Percentiles rank a stretch among this genome's conserved stretches.
phyloP scores from a whole-genome alignment of 2,113 vertebrate species.

The Phalacrocorax carbo region DNA sequence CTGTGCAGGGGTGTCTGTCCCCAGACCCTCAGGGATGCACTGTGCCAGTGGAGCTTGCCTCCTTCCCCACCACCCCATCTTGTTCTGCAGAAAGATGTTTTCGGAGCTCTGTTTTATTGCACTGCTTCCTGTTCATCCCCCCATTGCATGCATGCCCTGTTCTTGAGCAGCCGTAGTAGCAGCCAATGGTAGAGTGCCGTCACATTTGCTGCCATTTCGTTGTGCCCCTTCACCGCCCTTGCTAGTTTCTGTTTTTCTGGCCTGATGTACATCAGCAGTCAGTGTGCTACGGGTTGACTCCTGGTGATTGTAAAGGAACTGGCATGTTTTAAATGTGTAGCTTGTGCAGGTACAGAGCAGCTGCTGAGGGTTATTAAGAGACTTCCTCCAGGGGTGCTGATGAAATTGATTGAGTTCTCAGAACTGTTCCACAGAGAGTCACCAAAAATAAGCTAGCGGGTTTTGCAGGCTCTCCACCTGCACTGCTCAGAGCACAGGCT shows the following conservation, averaged over 20 bases:
- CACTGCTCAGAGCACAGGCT: neutral
- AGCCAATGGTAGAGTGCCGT: neutral
- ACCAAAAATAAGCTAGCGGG: neutral
- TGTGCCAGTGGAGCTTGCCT: neutral
- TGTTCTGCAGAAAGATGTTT: neutral
- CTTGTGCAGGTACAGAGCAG: neutral
- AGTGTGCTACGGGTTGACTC: accelerated
- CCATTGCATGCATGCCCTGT: neutral
- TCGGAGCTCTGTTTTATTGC: neutral
- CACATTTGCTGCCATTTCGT: neutral
- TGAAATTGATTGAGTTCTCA: conserved; percentile 24
- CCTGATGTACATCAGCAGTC: neutral
- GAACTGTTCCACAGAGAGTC: neutral
- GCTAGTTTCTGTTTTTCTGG: neutral
- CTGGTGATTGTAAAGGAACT: neutral
- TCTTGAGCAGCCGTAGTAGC: neutral
- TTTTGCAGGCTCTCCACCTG: neutral
- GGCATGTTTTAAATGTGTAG: neutral
- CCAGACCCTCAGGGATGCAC: neutral
- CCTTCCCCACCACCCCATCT: neutral
- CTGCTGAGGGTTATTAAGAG: neutral
- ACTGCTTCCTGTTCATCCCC: neutral
- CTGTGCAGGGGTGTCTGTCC: accelerated
- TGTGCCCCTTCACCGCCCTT: neutral
- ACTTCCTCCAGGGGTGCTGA: neutral